Base-by-base conservation (phyloP, 2,113 vertebrate genomes). In the Salminus brasiliensis region DNA sequence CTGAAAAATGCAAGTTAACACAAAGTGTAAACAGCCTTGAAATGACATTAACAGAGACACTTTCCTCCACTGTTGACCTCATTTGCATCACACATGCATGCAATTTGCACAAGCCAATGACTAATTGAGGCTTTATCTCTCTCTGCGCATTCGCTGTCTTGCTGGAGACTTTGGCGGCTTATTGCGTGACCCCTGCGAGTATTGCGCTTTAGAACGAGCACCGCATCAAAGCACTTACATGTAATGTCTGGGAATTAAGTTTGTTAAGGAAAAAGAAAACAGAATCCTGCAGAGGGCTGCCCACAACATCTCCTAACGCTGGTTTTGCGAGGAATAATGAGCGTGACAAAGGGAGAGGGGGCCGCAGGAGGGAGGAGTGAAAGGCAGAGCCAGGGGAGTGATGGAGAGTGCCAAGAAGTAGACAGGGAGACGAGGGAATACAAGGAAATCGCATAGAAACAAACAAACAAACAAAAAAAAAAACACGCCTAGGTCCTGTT, bases 91-190 rank as follows among this genome's bases (percentile, higher is more conserved):
- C 23, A n/a, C 47, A 25, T 59, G 39, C 66, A 72, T 78, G 69
- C 77, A 72, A 72, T 82, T 84, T 86, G 52, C 34, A 63, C 36
- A 60, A 72, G 70, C 75, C 81, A 53, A 86, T 72, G 83, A 73
- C 73, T 84, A 82, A 81, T 81, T 78, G 65, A 68, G 78, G 74
- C 43, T 80, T 80, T 80, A 72, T 81, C 59, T 81, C 39, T 53
- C 60, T 49, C 25, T 16, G 65, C 6, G 73, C 34, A 71, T 78
- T 83, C 16, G 12, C 63, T 63, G 63, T 66, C 69, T n/a, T 74
- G 29, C 75, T 15, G 57, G 65, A 76, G 72, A 16, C 67, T 39
- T 49, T 52, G 45, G 67, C n/a, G 9, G 72, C 72, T 77, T 53
- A 21, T 30, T 25, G 45, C 71, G 39, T 53, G 78, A 79, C 57